Evolutionary conservation across 2,797 vertebrate genomes (phyloP).

Genomic region (Rhinatrema bivittatum): DNA sequence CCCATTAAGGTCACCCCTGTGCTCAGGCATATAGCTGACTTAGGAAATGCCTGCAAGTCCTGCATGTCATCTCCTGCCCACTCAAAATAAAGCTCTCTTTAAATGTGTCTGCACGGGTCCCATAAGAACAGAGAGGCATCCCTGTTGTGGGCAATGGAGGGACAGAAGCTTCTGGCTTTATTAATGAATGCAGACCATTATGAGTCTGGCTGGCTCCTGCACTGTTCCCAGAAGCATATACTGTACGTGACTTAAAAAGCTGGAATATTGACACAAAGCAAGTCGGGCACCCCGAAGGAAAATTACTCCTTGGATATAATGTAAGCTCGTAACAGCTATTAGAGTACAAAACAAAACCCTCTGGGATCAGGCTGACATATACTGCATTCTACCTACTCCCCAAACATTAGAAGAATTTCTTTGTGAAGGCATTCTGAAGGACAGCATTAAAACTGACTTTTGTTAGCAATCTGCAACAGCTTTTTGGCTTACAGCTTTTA

Average conservation of each 20-base stretch:
- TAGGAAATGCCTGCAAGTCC: conserved; percentile 71
- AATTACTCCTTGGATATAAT: conserved; percentile 98
- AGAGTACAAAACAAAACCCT: conserved; percentile 97
- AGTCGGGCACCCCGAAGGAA: conserved; percentile 93
- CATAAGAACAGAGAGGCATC: conserved; percentile 75
- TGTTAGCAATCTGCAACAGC: conserved; percentile 76
- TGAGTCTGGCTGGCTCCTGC: conserved; percentile 97
- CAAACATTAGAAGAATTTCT: conserved; percentile 97
- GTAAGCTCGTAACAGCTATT: conserved; percentile 98
- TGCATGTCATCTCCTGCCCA: conserved; percentile 73
- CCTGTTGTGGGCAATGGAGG: conserved; percentile 87
- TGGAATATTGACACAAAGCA: conserved; percentile 98
- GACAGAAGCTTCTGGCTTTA: conserved; percentile 94
- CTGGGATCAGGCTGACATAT: conserved; percentile 91
- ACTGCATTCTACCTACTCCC: conserved; percentile 93
- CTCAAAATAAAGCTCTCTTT: conserved; percentile 95
- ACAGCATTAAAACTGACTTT: conserved; percentile 95
- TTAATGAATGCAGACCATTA: conserved; percentile 99
- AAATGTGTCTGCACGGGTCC: conserved; percentile 87
- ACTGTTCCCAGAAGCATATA: conserved; percentile 92
- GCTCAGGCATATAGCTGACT: conserved; percentile 62
- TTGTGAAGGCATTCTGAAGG: conserved; percentile 97
- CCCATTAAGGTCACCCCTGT: conserved; percentile 77
- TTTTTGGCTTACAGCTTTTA: conserved; percentile 68
- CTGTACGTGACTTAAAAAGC: conserved; percentile 99